Percentiles rank a stretch among this genome's conserved stretches.
These are phyloP conservation scores for Formica selysi DNA, from an alignment of 1,140 invertebrate genomes.

Conservation along the genomic window DNA sequence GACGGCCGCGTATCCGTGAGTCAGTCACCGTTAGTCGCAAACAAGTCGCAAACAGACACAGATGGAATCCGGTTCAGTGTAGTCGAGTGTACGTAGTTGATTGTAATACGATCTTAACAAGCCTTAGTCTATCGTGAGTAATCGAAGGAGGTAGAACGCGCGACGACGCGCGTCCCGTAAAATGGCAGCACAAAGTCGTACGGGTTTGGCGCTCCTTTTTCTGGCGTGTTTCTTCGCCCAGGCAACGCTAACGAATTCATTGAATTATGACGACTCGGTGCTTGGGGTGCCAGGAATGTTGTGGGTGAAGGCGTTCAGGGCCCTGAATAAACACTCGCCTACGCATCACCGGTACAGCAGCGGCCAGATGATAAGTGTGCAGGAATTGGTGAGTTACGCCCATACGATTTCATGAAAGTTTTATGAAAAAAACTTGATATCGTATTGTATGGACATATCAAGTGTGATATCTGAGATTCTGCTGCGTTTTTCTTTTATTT, in stretches of 20 bases:
- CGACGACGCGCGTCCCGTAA: constrained; percentile 29
- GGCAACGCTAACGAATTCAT: constrained; percentile 36
- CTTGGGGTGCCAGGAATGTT: constrained; percentile 70
- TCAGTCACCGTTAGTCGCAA: neutral
- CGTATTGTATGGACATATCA: neutral
- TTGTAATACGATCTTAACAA: neutral
- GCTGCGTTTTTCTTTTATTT: neutral
- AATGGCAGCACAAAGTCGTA: constrained; percentile 31
- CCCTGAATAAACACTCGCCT: constrained; percentile 78
- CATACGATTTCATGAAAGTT: neutral
- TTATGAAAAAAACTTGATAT: neutral
- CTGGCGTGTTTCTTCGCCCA: constrained; percentile 9
- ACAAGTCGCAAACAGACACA: neutral
- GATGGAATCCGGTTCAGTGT: too few species aligned
- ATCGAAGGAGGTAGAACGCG: neutral
- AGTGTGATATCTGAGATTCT: neutral
- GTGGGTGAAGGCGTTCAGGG: constrained; percentile 76
- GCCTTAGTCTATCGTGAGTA: too few species aligned
- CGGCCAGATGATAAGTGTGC: constrained; percentile 79
- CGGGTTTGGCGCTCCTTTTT: constrained; percentile 10
- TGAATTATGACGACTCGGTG: constrained; percentile 65
- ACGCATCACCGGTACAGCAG: constrained; percentile 77
- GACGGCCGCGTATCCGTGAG: neutral
- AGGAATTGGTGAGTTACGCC: constrained; percentile 77
- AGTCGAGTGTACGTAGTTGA: neutral